These are phyloP conservation scores for Frankliniella fusca DNA, from an alignment of 2,888 invertebrate species.

Conservation along the genomic window DNA sequence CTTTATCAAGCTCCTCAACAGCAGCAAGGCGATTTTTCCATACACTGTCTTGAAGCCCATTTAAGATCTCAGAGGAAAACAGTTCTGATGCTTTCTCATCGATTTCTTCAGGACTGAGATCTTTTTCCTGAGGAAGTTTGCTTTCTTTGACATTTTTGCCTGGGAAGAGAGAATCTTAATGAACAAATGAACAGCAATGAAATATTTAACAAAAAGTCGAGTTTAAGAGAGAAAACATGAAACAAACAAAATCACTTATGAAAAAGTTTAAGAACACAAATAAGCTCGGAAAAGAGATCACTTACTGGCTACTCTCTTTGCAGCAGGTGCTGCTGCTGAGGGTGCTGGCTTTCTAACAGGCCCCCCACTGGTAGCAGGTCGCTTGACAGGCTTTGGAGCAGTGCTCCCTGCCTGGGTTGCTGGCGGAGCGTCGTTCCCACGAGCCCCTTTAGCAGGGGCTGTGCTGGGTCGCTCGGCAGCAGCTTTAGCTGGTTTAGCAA, in stretches of 20 bases:
- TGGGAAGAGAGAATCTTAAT: constrained; percentile 24
- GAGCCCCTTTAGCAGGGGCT: constrained; percentile 51
- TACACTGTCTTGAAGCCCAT: constrained; percentile 69
- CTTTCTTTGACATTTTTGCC: constrained; percentile 43
- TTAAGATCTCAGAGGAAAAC: constrained; percentile 59
- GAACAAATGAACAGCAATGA: background rate
- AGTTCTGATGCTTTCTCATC: constrained; percentile 66
- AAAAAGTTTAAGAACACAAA: background rate
- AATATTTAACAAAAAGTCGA: background rate
- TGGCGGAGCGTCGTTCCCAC: constrained; percentile 37
- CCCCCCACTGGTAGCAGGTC: constrained; percentile 45
- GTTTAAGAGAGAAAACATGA: background rate
- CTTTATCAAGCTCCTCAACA: constrained; percentile 65
- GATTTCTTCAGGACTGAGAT: constrained; percentile 72
- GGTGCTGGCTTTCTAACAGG: constrained; percentile 41
- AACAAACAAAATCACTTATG: background rate
- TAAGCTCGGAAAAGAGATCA: background rate
- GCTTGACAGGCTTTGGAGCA: constrained; percentile 53
- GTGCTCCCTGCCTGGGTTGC: constrained; percentile 48
- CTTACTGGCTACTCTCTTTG: constrained; percentile 45
- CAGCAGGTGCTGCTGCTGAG: constrained; percentile 41
- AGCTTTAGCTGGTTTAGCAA: constrained; percentile 21
- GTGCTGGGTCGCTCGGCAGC: constrained; percentile 52
- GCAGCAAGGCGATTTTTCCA: constrained; percentile 80
- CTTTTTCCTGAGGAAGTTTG: constrained; percentile 54